Evolutionary conservation across 2,113 vertebrate species (phyloP), one percentile per base, ranked within the genome.

Genomic region (Nymphicus hollandicus): DNA sequence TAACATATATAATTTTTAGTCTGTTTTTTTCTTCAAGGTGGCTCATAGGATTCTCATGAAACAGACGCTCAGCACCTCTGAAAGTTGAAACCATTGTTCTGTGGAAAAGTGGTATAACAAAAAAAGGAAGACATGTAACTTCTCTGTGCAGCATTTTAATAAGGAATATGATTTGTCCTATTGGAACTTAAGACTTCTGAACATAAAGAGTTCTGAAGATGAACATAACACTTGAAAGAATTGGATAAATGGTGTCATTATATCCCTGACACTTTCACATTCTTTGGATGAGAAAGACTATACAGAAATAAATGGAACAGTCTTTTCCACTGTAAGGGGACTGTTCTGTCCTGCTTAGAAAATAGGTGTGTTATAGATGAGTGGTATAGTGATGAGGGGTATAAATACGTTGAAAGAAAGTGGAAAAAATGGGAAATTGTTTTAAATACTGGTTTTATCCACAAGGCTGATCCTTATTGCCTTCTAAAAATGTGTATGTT

Each of bases 181-280:
- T 66, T 86, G 52, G 82, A 90, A 73, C 10, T 25, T 33, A 37
- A 84, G 46, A 37, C 68, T 93, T 86, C 69, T 83, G 61, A 81
- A 66, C 50, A 35, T 58, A 35, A 41, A 35, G 22, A 58, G 56
- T 58, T 58, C 56, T 58, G 33, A 58, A 58, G 56, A 58, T 81
- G 61, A 81, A 50, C 46, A 46, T 66, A 84, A 23, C 31, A 88
- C 58, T 77, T 81, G 64, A 77, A 94, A 82, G 68, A 86, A 80
- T 12, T 77, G 82, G 63, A 87, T 91, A 88, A 95, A 88, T 80
- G 49, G 24, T 91, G 63, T 88, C 69, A 68, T 89, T 86, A 56
- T n/a, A 82, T 80, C 68, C 33, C 76, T 83, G 88, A 53, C 31
- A 53, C 68, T 88, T 90, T 58, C 31, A 17, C 64, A 39, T 65